Base-by-base conservation (phyloP, 2,113 vertebrate species). In the Sturnus vulgaris region DNA sequence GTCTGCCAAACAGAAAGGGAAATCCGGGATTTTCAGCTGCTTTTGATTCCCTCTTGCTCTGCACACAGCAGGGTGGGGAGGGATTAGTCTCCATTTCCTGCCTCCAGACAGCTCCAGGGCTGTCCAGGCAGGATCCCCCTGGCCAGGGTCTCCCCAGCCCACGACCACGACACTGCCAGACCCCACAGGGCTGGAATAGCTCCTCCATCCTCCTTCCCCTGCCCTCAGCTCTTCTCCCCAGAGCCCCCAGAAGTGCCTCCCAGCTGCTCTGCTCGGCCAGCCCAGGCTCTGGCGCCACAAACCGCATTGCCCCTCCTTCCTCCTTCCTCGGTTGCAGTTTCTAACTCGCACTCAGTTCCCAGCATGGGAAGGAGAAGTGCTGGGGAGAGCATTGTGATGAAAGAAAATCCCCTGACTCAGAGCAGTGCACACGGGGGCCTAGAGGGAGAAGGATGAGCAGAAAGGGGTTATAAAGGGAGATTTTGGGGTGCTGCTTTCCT, bases 11-110 rank as follows among this genome's bases (percentile, higher is more conserved):
- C 1, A 49, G 37, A 89, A 95, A 79, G 84, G 89, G 91, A 96
- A 95, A 95, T 93, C 89, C 35, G 33, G 69, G 81, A 87, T 93
- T 95, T 94, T 92, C 91, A 76, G 84, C 55, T 70, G 86, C 88
- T 95, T 92, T 92, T 86, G 60, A 91, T 71, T 94, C 83, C 57
- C 50, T 69, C 68, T 77, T 4, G 35, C 82, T 93, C 78, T 2
- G 3, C 53, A 69, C 91, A 9, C 89, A 91, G 86, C 77, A 10
- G 56, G 77, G 78, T 0, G 56, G 82, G 91, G 73, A 94, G 81
- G 95, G 82, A 91, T 94, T 69, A 79, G 10, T 44, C 84, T 95
- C 78, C 15, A 10, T 76, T 91, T 95, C 82, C 89, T 64, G 33
- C 25, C 69, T 91, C 77, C 80, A 83, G 52, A 55, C 91, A 79